Base-by-base conservation (phyloP, 2,888 invertebrate species). In the Eurytoma adleriae region DNA sequence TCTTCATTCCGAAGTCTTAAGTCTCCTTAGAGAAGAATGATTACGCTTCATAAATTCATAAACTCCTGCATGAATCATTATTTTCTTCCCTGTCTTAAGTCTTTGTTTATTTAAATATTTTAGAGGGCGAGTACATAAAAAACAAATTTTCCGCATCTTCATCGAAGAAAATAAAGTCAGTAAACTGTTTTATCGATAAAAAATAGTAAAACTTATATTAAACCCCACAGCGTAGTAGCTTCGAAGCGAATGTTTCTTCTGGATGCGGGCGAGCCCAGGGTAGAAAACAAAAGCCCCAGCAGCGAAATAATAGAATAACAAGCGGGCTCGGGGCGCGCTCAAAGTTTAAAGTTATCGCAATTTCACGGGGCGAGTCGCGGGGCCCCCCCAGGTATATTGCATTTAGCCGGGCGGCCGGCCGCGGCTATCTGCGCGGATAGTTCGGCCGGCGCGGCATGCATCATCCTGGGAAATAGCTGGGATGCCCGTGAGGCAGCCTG, bases 381-480 rank as follows among this genome's bases (percentile, higher is more conserved):
- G 24, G 66, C 64, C 30, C 48, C 40, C 4, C 16, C 14, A 16
- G 59, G 16, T 7, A 24, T 18, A 54, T 40, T 50, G 59, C 59
- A 71, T 59, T 59, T 59, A 71, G 61, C 4, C 56, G 48, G 30
- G 24, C n/a, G 66, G 50, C 40, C 40, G 50, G 48, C 13, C 16
- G 48, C 40, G 40, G 40, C 40, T 40, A 48, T n/a, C 30, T 54
- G n/a, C 40, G 54, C 40, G 54, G 24, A 73, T 73, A 74, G 66
- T 48, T 66, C 27, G 16, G 48, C 18, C 56, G 18, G 18, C n/a
- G 62, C 18, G 81, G 75, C 85, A 86, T 87, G 86, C 86, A 87
- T 88, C 88, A 87, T 87, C 85, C 86, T 78, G 82, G 84, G 85
- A 85, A 88, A 88, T 87, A 86, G 84, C 86, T 85, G 83, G 86